These are phyloP conservation scores for Limnodromus scolopaceus DNA, from an alignment of 2,797 vertebrate species.

Conservation along the genomic window DNA sequence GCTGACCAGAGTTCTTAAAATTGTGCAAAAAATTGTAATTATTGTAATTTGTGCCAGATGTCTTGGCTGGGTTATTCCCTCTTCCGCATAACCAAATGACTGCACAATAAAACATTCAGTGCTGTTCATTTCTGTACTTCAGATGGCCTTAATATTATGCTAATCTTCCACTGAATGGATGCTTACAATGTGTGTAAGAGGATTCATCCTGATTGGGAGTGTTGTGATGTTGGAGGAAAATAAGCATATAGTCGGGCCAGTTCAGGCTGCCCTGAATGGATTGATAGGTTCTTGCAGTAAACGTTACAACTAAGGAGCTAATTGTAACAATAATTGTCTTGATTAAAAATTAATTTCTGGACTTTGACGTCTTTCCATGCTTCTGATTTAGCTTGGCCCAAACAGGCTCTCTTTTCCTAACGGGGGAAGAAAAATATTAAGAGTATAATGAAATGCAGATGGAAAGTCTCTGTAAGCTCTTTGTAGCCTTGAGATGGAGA, in stretches of 20 bases:
- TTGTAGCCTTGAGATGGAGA: not conserved
- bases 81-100: not conserved
- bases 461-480: not conserved
- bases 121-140: conserved; percentile 55
- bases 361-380: not conserved
- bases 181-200: conserved; percentile 38
- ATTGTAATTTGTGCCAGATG: conserved; percentile 45
- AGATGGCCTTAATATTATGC: conserved; percentile 53
- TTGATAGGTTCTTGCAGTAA: not conserved
- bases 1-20: conserved; percentile 44
- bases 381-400: not conserved
- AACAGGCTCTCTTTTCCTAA: not conserved
- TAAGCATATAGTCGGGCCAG: not conserved
- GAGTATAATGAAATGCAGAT: not conserved
- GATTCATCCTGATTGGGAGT: conserved; percentile 37
- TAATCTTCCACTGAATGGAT: conserved; percentile 32
- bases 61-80: conserved; percentile 43
- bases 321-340: not conserved
- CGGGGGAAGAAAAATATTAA: not conserved
- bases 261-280: not conserved
- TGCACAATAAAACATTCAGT: conserved; percentile 18
- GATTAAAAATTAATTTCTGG: not conserved
- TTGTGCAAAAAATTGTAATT: not conserved
- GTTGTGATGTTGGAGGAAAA: not conserved
- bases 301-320: not conserved